Base-by-base conservation (phyloP, 2,888 invertebrate species). In the Coleophora flavipennella region DNA sequence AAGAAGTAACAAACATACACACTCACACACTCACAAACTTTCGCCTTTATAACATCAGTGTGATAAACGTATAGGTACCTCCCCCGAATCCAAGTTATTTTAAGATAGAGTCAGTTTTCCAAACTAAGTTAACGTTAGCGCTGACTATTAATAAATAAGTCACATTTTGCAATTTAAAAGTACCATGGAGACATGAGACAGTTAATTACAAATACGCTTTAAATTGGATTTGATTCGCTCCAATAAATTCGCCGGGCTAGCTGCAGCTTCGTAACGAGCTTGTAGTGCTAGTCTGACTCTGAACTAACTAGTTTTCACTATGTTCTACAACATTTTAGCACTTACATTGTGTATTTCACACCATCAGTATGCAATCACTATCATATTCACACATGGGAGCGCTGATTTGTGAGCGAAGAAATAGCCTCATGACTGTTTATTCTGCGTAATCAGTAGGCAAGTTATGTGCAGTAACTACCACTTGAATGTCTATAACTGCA, bases 201-300 rank as follows among this genome's bases (percentile, higher is more conserved):
- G 58, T 60, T 67, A 69, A 69, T 73, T 71, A 62, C 58, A 54
- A 65, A 67, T 59, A 61, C 65, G 63, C 67, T 69, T 67, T 70
- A 68, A 73, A 75, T 76, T 72, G 68, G 51, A 68, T 74, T 59
- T 57, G 70, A 64, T 64, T 63, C 65, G 68, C 65, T 65, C 64
- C 55, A 76, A 66, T 70, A 70, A 69, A 57, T 58, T 50, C 45
- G 44, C 49, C 48, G 46, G 53, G 50, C 57, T 50, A 57, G 46
- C 48, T 49, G 48, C 49, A 49, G 51, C 51, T 44, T 44, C 29
- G 29, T 29, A 8, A 11, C 29, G 29, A 11, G 10, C 29, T 29
- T 11, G 29, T 4, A n/a, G n/a, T n/a, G n/a, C n/a, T n/a, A n/a
- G n/a, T 27, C 10, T 27, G 9, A 29, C 20, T 20, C 42, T 40